These are phyloP conservation scores for Cavia porcellus DNA, from an alignment of 2,113 vertebrate genomes.

Conservation along the genomic window DNA sequence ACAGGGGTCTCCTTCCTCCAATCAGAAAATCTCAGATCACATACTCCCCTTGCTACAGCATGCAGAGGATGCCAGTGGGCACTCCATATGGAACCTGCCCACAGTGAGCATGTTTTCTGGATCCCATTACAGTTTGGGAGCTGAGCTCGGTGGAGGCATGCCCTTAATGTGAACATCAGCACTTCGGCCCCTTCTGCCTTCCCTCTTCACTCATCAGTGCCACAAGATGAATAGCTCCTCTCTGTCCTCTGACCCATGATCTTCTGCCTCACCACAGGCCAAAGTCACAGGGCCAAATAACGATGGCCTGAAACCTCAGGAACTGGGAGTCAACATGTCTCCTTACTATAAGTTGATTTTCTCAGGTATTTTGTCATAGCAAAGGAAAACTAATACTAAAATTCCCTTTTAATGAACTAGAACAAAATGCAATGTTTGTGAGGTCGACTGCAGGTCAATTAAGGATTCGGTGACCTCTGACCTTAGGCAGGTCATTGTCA, in stretches of 20 bases:
- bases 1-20: not conserved
- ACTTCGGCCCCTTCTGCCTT: too few species aligned
- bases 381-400: too few species aligned
- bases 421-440: not conserved
- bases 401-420: too few species aligned
- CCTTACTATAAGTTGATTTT: not conserved
- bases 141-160: not conserved
- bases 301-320: not conserved
- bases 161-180: too few species aligned
- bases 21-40: too few species aligned
- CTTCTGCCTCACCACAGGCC: not conserved
- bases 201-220: not conserved
- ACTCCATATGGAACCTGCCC: accelerated
- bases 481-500: too few species aligned
- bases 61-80: not conserved
- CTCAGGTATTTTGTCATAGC: not conserved
- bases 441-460: accelerated
- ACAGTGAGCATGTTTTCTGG: not conserved
- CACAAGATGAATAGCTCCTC: not conserved
- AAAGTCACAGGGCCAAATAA: not conserved
- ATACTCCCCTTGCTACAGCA: not conserved
- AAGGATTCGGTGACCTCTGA: not conserved
- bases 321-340: too few species aligned
- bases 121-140: not conserved
- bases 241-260: not conserved